Conservation (phyloP, 2,797 vertebrate genomes). For the Falco novaeseelandiae region DNA sequence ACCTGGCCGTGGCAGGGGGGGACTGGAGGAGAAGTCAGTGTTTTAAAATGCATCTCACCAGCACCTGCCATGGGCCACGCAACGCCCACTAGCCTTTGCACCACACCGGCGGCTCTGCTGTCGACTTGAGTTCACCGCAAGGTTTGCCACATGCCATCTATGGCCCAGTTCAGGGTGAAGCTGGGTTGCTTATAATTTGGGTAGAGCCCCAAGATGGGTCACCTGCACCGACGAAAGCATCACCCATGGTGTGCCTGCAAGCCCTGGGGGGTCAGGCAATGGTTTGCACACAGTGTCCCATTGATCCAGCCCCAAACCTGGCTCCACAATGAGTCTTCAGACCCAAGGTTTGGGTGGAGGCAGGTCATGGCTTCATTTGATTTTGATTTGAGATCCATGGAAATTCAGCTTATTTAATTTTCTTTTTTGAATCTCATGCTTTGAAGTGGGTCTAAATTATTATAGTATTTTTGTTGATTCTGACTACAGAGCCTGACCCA, state of each 20-base stretch:
- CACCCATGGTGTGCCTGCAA: neutral
- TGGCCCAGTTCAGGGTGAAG: neutral
- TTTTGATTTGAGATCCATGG: neutral
- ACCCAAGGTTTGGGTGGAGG: neutral
- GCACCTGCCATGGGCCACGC: accelerated
- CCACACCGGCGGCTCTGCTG: accelerated
- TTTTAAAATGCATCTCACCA: neutral
- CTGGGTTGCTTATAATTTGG: neutral
- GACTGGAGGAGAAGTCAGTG: neutral
- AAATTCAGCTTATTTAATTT: neutral
- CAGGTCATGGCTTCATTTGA: neutral
- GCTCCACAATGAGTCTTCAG: neutral
- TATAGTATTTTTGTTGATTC: neutral
- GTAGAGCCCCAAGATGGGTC: neutral
- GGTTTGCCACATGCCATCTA: neutral
- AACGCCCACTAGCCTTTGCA: neutral
- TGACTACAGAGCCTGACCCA: neutral
- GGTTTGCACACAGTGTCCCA: neutral
- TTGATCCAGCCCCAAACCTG: neutral
- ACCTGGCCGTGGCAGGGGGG: neutral
- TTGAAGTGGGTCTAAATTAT: neutral
- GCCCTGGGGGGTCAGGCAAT: neutral
- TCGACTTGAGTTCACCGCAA: accelerated
- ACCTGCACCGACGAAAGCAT: neutral
- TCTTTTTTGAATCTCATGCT: neutral